A percentile compares a stretch with the other conserved stretches of the same genome.
These are phyloP conservation scores for Dendropsophus ebraccatus DNA, from an alignment of 2,113 vertebrate genomes.

Conservation along the genomic window DNA sequence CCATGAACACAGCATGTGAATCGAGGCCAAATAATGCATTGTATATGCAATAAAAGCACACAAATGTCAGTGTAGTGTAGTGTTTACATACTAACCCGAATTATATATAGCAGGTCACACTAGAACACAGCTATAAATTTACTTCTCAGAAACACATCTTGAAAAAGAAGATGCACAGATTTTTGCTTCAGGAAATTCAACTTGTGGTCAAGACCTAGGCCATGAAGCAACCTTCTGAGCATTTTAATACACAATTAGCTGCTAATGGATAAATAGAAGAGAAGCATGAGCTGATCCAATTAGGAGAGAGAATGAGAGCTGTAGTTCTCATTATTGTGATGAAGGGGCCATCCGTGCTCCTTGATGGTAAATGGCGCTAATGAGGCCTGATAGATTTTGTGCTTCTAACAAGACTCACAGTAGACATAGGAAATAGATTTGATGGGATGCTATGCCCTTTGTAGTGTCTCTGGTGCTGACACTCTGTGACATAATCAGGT, in stretches of 20 bases:
- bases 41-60: too few species aligned
- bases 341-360: conserved; percentile 65
- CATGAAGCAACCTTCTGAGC: conserved; percentile 33
- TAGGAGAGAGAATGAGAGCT: conserved; percentile 62
- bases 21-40: too few species aligned
- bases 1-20: too few species aligned
- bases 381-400: conserved; percentile 80
- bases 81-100: too few species aligned
- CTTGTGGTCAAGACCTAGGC: conserved; percentile 23
- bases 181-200: conserved; percentile 34
- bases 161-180: conserved; percentile 5
- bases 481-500: conserved; percentile 88
- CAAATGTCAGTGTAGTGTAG: too few species aligned
- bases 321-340: conserved; percentile 66
- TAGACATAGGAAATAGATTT: conserved; percentile 77
- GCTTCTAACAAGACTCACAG: conserved; percentile 78
- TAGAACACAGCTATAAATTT: not conserved
- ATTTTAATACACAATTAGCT: conserved; percentile 52
- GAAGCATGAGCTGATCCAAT: conserved; percentile 59
- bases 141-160: conserved; percentile 5
- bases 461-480: conserved; percentile 85
- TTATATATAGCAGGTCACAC: too few species aligned
- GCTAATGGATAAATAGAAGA: conserved; percentile 9
- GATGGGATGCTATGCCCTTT: conserved; percentile 83
- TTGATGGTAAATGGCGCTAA: conserved; percentile 83